Evolutionary conservation across 53 echinoderm and acorn worm species (phyloP), one percentile per base, ranked within the genome.

Genomic region (Apostichopus leukothele): DNA sequence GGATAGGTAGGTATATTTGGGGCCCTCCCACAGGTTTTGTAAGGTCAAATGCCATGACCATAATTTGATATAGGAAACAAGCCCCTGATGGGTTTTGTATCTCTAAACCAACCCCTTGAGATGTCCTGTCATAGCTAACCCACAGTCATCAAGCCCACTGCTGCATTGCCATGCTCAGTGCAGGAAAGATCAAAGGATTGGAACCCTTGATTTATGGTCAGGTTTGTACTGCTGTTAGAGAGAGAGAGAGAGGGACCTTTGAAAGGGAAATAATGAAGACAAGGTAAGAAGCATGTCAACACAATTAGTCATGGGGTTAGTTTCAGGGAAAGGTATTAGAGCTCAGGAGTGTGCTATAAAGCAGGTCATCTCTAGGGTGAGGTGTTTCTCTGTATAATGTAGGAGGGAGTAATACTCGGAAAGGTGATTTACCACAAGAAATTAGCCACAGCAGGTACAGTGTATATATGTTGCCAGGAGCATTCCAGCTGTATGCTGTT

Each of bases 11-110:
- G 77, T 77, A 50, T 51, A 13, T 76, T 16, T 77, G 25, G 9
- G 9, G 77, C 27, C 77, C 77, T 27, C 27, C 77, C 77, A 77
- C 77, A 77, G 16, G 50, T 6, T 77, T 77, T 77, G 26, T 52
- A 57, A 77, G 77, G 77, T 77, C 25, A 77, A 77, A 81, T 54
- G 20, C 81, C 57, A 55, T 55, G 55, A 81, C 57, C 14, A 55
- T 18, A 19, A 54, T n/a, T 81, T 81, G 81, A 55, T 21, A 81
- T 81, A 81, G 59, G 81, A 81, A 71, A 81, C 81, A 81, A 59
- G 81, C 23, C 54, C 81, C 81, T 81, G 22, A 59, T 57, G 54
- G 54, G 54, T 55, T 19, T 20, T 22, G 14, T 4, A 20, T 81
- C 51, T 81, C 59, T 81, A n/a, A 10, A 59, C 18, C 60, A 59